These are phyloP conservation scores for Ypsolopha sequella DNA, from an alignment of 2,888 invertebrate genomes.

Conservation along the genomic window DNA sequence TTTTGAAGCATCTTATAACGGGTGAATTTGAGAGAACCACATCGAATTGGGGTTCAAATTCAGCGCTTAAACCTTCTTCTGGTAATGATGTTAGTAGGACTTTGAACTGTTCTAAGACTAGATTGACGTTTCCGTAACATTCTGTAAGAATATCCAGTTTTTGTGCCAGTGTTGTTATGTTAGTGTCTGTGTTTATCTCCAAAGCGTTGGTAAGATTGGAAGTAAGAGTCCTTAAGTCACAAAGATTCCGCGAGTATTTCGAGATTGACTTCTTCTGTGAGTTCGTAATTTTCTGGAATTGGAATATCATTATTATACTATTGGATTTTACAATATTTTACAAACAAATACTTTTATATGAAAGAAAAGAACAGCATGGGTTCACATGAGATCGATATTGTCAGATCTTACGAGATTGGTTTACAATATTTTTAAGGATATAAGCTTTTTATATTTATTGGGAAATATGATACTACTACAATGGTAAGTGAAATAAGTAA, in stretches of 20 bases:
- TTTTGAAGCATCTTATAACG: constrained; percentile 44
- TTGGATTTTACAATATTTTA: not conserved
- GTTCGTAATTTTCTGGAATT: constrained; percentile 72
- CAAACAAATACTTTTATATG: too few species aligned
- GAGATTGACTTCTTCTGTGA: constrained; percentile 75
- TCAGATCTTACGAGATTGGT: too few species aligned
- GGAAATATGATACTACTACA: too few species aligned
- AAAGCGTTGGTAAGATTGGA: constrained; percentile 43
- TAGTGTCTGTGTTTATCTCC: constrained; percentile 32
- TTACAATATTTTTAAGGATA: too few species aligned
- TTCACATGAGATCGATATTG: too few species aligned
- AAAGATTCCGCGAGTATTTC: constrained; percentile 67
- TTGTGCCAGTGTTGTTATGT: constrained; percentile 37
- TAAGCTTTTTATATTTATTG: too few species aligned
- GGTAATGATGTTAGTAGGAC: constrained; percentile 72
- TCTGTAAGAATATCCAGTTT: constrained; percentile 52
- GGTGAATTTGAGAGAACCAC: constrained; percentile 40
- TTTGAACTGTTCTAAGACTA: constrained; percentile 76
- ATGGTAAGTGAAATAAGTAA: too few species aligned
- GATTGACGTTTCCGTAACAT: constrained; percentile 57
- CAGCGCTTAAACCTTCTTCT: constrained; percentile 25
- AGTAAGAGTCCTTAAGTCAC: constrained; percentile 65
- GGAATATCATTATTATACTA: constrained; percentile 6
- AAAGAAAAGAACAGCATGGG: too few species aligned
- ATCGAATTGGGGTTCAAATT: constrained; percentile 46